Percentiles rank a stretch among this genome's conserved stretches.
Evolutionary conservation across 2,888 invertebrate species (phyloP).

Genomic region (Clostera curtula): DNA sequence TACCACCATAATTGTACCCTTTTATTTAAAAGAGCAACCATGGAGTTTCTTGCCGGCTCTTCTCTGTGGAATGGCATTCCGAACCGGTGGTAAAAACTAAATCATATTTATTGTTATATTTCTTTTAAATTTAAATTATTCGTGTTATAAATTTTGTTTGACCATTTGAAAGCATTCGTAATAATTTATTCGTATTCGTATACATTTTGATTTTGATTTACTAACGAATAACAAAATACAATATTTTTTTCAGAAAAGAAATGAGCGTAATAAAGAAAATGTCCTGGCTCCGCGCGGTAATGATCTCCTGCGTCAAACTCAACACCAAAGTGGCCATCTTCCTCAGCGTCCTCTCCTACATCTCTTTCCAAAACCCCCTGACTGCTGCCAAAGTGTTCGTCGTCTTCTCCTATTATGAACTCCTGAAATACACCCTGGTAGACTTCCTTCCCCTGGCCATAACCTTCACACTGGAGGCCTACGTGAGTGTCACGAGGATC

Average conservation of each 20-base stretch:
- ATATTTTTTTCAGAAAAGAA: conserved; percentile 82
- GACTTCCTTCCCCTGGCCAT: conserved; percentile 88
- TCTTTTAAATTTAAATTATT: too few relatives aligned
- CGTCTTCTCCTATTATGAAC: conserved; percentile 86
- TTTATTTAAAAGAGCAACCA: too few relatives aligned
- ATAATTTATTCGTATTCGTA: too few relatives aligned
- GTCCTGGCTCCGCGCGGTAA: conserved; percentile 79
- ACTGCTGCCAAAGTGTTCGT: conserved; percentile 86
- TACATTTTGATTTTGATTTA: too few relatives aligned
- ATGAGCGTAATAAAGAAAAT: conserved; percentile 79
- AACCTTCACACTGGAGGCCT: conserved; percentile 83
- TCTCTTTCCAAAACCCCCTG: conserved; percentile 77
- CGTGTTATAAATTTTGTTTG: too few relatives aligned
- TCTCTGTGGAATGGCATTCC: too few relatives aligned
- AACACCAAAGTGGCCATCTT: conserved; percentile 87
- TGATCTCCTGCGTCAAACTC: conserved; percentile 83
- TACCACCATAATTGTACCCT: too few relatives aligned
- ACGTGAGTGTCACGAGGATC: conserved; percentile 82
- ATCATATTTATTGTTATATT: too few relatives aligned
- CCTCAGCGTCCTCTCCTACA: conserved; percentile 81
- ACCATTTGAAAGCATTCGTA: too few relatives aligned
- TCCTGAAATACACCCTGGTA: conserved; percentile 84
- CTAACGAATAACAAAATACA: too few relatives aligned
- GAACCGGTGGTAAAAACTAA: too few relatives aligned
- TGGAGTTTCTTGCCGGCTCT: too few relatives aligned